These are phyloP conservation scores for Sebastes oblongus DNA, from an alignment of 2,797 vertebrate genomes.

Conservation along the genomic window DNA sequence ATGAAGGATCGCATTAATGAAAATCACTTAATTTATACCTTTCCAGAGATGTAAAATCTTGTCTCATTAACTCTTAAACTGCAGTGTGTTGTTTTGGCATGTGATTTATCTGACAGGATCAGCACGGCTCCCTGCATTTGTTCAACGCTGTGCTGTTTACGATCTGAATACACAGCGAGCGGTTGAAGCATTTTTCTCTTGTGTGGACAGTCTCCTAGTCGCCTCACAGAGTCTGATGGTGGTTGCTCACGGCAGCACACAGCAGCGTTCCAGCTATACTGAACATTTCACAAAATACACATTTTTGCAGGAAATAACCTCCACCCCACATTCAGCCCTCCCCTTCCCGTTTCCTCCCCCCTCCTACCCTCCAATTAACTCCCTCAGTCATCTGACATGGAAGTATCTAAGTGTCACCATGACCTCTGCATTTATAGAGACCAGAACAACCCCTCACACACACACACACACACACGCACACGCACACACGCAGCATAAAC, in stretches of 20 bases:
- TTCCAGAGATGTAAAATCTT: not conserved
- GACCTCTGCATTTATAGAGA: slow-evolving; percentile 6
- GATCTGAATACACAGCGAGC: not conserved
- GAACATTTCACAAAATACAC: not conserved
- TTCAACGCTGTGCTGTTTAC: not conserved
- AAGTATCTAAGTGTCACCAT: slow-evolving; percentile 19
- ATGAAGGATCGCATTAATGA: not conserved
- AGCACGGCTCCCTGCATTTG: not conserved
- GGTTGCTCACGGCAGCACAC: too few species aligned
- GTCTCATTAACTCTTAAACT: not conserved
- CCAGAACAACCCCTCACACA: not conserved
- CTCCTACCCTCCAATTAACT: slow-evolving; percentile 22
- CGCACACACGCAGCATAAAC: not conserved
- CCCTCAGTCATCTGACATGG: slow-evolving; percentile 52
- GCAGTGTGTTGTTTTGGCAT: not conserved
- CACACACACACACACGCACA: not conserved
- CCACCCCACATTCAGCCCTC: not conserved
- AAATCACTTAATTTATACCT: not conserved
- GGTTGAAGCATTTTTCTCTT: not conserved
- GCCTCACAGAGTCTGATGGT: not conserved
- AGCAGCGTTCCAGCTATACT: too few species aligned
- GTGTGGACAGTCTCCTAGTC: not conserved
- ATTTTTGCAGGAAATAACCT: not conserved
- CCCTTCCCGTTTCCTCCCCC: not conserved
- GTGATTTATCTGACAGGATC: not conserved